A percentile compares a stretch with the other conserved stretches of the same genome.
Conservation (phyloP, 2,113 vertebrate genomes). For the Corythoichthys haematopterus region DNA sequence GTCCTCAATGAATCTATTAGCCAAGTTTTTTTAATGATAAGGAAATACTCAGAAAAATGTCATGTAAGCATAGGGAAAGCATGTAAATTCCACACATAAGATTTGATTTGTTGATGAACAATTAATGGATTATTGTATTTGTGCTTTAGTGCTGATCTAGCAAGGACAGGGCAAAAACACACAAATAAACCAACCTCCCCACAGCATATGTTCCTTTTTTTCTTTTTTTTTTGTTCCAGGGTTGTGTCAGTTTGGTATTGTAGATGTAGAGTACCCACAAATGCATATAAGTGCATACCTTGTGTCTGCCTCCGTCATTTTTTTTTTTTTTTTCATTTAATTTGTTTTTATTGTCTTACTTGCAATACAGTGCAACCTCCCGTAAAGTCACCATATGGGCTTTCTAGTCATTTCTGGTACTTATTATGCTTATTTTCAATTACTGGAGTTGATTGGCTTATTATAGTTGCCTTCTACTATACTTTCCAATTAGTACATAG, state of each 20-base stretch:
- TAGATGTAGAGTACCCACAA: background rate
- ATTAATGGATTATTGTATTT: too few relatives aligned
- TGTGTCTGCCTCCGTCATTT: background rate
- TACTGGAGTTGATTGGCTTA: background rate
- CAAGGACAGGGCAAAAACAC: too few relatives aligned
- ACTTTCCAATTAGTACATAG: background rate
- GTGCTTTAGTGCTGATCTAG: too few relatives aligned
- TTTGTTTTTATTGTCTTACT: background rate
- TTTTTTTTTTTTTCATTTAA: background rate
- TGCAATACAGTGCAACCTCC: background rate
- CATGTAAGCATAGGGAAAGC: too few relatives aligned
- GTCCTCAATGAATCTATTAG: background rate
- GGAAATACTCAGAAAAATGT: background rate
- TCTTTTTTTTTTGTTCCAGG: background rate
- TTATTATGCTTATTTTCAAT: background rate
- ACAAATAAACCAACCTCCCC: too few relatives aligned
- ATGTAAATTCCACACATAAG: too few relatives aligned
- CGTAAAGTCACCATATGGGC: background rate
- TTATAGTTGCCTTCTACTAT: background rate
- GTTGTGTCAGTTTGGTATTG: background rate
- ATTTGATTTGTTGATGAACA: too few relatives aligned
- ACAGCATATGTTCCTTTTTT: too few relatives aligned
- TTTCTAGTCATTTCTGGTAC: background rate
- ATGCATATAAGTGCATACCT: background rate
- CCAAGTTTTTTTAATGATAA: too few relatives aligned